These are phyloP conservation scores for Craterocephalus amniculus DNA, from an alignment of 2,797 vertebrate genomes.

Conservation along the genomic window DNA sequence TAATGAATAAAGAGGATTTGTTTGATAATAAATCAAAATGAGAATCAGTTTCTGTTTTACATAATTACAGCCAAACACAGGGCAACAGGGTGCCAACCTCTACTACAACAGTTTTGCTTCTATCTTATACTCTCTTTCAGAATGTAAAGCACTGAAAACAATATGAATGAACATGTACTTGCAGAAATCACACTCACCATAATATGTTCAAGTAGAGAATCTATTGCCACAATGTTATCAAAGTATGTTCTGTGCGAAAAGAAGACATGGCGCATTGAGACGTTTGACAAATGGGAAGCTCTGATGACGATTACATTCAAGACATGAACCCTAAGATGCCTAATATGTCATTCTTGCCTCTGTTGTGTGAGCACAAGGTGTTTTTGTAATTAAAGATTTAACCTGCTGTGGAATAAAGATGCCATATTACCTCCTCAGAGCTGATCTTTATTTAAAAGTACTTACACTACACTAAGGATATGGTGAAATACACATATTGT, in stretches of 20 bases:
- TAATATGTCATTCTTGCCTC: slow-evolving; percentile 36
- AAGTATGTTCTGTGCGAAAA: slow-evolving; percentile 95
- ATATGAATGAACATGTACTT: slow-evolving; percentile 67
- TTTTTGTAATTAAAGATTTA: slow-evolving; percentile 27
- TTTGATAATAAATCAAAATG: neutral
- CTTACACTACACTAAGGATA: slow-evolving; percentile 21
- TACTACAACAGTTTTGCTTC: slow-evolving; percentile 15
- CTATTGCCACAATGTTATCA: slow-evolving; percentile 99
- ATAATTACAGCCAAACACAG: neutral
- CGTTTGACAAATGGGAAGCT: slow-evolving; percentile 74
- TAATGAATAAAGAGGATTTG: neutral
- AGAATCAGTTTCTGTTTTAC: neutral
- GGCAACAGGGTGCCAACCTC: slow-evolving; percentile 10
- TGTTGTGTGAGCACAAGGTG: slow-evolving; percentile 28
- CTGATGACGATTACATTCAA: slow-evolving; percentile 69
- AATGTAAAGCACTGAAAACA: slow-evolving; percentile 62
- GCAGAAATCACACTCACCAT: slow-evolving; percentile 90
- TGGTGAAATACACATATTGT: slow-evolving; percentile 10
- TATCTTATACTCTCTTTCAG: slow-evolving; percentile 44
- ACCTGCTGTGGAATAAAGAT: slow-evolving; percentile 21
- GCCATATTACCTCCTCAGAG: slow-evolving; percentile 13
- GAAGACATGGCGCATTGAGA: slow-evolving; percentile 72
- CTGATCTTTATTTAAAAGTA: slow-evolving; percentile 1
- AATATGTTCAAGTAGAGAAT: slow-evolving; percentile 99
- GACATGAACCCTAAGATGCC: slow-evolving; percentile 58